Conservation (phyloP, 92 coral and sea anemone genomes). For the Virgularia gustaviana region DNA sequence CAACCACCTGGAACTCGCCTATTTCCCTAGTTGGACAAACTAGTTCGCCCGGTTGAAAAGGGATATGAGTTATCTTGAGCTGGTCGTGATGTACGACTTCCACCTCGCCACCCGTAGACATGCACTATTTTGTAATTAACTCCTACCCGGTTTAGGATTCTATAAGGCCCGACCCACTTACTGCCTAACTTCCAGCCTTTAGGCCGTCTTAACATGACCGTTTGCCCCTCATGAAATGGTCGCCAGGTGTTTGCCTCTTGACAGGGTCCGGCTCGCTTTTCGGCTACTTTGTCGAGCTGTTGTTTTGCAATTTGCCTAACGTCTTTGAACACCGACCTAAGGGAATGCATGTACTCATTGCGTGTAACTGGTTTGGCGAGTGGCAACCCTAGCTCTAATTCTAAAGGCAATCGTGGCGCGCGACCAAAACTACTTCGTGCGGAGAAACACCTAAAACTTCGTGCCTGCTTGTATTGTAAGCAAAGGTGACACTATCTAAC, state of each 20-base stretch:
- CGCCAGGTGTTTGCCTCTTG: too few species aligned
- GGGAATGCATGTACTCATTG: constrained; percentile 33
- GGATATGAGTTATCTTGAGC: neutral
- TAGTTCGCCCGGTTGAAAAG: too few species aligned
- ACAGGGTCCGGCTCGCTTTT: too few species aligned
- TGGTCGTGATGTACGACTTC: too few species aligned
- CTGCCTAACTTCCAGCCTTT: constrained; percentile 42
- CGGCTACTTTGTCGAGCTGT: too few species aligned
- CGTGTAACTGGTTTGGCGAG: constrained; percentile 40
- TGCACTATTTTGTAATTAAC: constrained; percentile 34
- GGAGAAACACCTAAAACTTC: constrained; percentile 46
- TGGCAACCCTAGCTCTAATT: constrained; percentile 50
- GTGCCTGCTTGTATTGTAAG: constrained; percentile 50
- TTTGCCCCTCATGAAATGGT: too few species aligned
- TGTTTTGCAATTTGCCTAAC: too few species aligned
- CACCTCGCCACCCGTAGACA: constrained; percentile 21
- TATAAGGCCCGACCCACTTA: constrained; percentile 47
- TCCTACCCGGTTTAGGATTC: constrained; percentile 11
- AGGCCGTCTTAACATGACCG: constrained; percentile 42
- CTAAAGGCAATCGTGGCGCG: too few species aligned
- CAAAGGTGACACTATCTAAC: constrained; percentile 43
- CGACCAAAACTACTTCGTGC: constrained; percentile 43
- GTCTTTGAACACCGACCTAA: too few species aligned
- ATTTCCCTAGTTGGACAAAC: too few species aligned
- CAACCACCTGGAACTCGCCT: too few species aligned